Evolutionary conservation across 2,888 invertebrate species (phyloP), one percentile per base, ranked within the genome.

Genomic region (Drosophila bunnanda): DNA sequence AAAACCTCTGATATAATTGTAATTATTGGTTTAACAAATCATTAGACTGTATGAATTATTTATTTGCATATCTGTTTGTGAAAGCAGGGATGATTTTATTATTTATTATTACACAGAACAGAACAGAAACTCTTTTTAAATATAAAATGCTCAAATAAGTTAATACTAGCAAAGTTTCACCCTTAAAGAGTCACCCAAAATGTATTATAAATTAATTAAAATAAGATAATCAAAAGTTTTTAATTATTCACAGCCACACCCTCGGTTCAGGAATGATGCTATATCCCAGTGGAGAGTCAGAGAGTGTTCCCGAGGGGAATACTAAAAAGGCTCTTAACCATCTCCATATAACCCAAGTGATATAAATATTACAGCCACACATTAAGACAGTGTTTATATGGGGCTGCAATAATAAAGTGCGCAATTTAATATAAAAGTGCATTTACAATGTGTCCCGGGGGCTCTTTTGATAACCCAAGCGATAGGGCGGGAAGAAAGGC

Each of bases 361-460:
- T 32, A 48, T 3, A 48, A 28, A n/a, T 15, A 53, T 67, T 38
- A 66, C 13, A 17, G 66, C 66, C 30, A 22, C 36, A 30, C 46
- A 46, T 62, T 62, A 48, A 53, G 22, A 25, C 38, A 66, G 36
- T 66, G 67, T 66, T 65, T 65, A 25, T 25, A 66, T 67, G 53
- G 22, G 9, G 4, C 36, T 38, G 44, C 46, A 39, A 38, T 34
- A 54, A 68, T 39, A 20, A 68, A 66, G 38, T 66, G 68, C 66
- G 68, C 66, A 67, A 46, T 67, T 66, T 54, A 68, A 66, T 68
- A 46, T 30, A 44, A 64, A 67, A 46, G 38, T 55, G 66, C 55
- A 66, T 9, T 55, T 46, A 44, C 44, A 55, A 46, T 55, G 38
- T 46, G 20, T 38, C 46, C 48, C 8, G 22, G 36, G 17, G n/a